These are phyloP conservation scores for Cisticola juncidis DNA, from an alignment of 2,113 vertebrate genomes.

Conservation along the genomic window DNA sequence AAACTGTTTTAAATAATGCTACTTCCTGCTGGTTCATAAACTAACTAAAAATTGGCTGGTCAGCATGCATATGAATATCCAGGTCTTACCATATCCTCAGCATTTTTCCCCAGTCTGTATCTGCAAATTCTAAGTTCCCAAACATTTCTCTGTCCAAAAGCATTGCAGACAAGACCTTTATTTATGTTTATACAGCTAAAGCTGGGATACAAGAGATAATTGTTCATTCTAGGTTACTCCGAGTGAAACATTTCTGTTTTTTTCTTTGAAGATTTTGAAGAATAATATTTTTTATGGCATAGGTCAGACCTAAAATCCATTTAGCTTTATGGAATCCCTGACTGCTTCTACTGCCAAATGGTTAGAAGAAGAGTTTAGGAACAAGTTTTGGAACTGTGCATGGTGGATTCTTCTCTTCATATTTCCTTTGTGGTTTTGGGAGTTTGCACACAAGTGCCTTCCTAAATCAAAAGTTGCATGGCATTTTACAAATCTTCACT, in stretches of 20 bases:
- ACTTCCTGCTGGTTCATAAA: neutral
- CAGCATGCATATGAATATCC: neutral
- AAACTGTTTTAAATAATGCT: neutral
- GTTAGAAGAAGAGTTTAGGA: neutral
- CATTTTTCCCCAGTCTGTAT: neutral
- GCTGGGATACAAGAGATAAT: neutral
- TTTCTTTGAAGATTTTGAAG: neutral
- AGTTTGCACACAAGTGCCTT: neutral
- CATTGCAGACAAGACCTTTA: neutral
- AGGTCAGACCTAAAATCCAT: neutral
- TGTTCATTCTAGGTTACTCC: neutral
- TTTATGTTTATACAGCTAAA: neutral
- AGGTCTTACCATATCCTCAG: neutral
- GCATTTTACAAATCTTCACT: neutral
- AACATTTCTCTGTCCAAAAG: neutral
- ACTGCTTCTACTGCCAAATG: neutral
- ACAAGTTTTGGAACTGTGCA: neutral
- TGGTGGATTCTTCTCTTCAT: neutral
- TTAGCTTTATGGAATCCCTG: neutral
- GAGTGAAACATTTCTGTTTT: neutral
- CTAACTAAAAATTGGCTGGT: neutral
- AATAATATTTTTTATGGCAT: neutral
- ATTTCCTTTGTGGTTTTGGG: neutral
- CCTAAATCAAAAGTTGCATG: neutral
- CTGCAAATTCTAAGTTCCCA: neutral